Conservation (phyloP, 1,140 invertebrate species). For the Procambarus clarkii region DNA sequence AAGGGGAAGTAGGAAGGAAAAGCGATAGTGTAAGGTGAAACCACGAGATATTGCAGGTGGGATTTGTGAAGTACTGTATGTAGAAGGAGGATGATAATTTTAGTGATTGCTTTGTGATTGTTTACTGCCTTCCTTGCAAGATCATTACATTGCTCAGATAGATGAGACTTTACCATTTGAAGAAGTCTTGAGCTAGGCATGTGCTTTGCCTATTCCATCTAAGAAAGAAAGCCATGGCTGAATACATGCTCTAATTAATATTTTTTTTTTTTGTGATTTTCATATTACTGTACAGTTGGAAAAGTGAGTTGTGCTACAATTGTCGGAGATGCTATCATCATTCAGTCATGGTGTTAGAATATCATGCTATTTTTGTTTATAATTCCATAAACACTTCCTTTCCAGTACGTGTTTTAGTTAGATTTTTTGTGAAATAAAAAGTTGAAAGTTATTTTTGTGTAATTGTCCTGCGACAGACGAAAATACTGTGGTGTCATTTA, state of each 20-base stretch:
- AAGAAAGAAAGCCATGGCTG: conserved; percentile 41
- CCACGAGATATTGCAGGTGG: background rate
- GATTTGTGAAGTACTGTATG: background rate
- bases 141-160: background rate
- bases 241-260: conserved; percentile 12
- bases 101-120: conserved; percentile 37
- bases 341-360: conserved; percentile 27
- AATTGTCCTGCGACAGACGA: background rate
- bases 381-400: conserved; percentile 50
- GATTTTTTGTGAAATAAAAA: conserved; percentile 59
- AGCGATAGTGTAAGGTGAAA: conserved; percentile 24
- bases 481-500: too few species aligned
- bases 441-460: background rate
- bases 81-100: background rate
- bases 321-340: conserved; percentile 18
- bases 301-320: background rate
- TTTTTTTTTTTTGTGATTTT: background rate
- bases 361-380: conserved; percentile 27
- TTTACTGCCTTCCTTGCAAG: background rate
- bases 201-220: conserved; percentile 10
- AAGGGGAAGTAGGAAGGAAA: conserved; percentile 44
- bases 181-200: conserved; percentile 6
- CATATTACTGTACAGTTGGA: conserved; percentile 4
- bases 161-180: background rate
- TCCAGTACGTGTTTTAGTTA: conserved; percentile 56